A percentile compares a stretch with the other conserved stretches of the same genome.
Evolutionary conservation across 1,140 invertebrate genomes (phyloP).

Genomic region (Drosophila littoralis): DNA sequence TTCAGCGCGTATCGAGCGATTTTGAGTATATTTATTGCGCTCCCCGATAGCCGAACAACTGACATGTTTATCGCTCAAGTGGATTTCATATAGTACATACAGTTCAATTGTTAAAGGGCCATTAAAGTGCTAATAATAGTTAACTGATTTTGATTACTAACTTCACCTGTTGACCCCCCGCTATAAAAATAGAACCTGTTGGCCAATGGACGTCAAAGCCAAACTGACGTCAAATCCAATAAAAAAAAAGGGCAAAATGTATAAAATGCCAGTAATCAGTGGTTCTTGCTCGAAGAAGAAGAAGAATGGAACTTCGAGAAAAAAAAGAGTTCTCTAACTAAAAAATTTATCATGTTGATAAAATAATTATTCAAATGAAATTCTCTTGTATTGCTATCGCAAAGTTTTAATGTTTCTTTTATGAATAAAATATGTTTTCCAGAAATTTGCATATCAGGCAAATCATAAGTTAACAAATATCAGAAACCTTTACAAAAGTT

Average conservation of each 20-base stretch:
- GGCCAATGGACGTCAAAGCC: not conserved
- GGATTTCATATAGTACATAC: not conserved
- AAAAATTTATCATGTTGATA: no score
- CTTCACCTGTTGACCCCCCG: not conserved
- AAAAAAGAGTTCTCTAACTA: no score
- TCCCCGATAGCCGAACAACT: not conserved
- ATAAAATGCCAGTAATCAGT: not conserved
- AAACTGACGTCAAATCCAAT: no score
- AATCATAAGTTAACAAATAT: no score
- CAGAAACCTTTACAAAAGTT: no score
- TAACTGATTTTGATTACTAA: not conserved
- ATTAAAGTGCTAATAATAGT: constrained; percentile 7
- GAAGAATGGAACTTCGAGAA: not conserved
- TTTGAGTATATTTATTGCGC: not conserved
- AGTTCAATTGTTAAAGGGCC: constrained; percentile 1
- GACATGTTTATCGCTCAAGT: constrained; percentile 10
- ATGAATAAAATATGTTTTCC: no score
- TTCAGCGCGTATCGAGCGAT: constrained; percentile 13
- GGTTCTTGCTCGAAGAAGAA: not conserved
- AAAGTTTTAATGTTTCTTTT: no score
- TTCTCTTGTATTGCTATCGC: not conserved
- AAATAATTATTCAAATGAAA: not conserved
- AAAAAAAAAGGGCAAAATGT: not conserved
- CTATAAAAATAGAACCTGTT: constrained; percentile 2
- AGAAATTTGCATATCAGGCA: no score